Percentiles rank a stretch among this genome's conserved stretches.
These are phyloP conservation scores for Eretmocerus hayati DNA, from an alignment of 2,888 invertebrate species.

Conservation along the genomic window DNA sequence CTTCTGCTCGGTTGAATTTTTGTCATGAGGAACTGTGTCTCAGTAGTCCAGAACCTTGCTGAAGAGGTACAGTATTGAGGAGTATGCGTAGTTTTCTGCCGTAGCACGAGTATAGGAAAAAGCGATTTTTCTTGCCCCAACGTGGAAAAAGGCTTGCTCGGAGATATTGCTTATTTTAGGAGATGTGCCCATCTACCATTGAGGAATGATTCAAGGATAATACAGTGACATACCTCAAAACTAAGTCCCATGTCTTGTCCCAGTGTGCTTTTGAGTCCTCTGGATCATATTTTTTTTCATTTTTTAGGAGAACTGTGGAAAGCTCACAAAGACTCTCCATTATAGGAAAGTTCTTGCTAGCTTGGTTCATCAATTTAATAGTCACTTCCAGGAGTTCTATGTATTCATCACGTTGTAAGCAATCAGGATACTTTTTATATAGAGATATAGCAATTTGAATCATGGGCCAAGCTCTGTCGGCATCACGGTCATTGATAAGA, in stretches of 20 bases:
- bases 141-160: not conserved
- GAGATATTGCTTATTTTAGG: not conserved
- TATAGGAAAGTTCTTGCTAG: conserved; percentile 38
- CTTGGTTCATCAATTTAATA: conserved; percentile 33
- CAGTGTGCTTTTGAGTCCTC: conserved; percentile 34
- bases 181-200: too few species aligned
- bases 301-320: conserved; percentile 35
- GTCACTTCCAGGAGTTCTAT: conserved; percentile 42
- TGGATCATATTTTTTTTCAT: conserved; percentile 27
- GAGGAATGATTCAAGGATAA: too few species aligned
- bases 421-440: conserved; percentile 44
- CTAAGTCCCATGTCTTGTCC: conserved; percentile 43
- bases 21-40: too few species aligned
- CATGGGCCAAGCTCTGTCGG: conserved; percentile 45
- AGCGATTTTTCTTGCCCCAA: not conserved
- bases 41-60: too few species aligned
- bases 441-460: conserved; percentile 43
- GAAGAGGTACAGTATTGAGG: too few species aligned
- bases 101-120: too few species aligned
- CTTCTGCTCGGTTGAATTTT: too few species aligned
- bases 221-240: conserved; percentile 40
- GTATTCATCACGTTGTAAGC: conserved; percentile 41
- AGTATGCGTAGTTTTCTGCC: too few species aligned
- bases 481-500: conserved; percentile 35
- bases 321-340: conserved; percentile 43